Evolutionary conservation across 2,113 vertebrate species (phyloP), one percentile per base, ranked within the genome.

Genomic region (Pangasianodon gigas): DNA sequence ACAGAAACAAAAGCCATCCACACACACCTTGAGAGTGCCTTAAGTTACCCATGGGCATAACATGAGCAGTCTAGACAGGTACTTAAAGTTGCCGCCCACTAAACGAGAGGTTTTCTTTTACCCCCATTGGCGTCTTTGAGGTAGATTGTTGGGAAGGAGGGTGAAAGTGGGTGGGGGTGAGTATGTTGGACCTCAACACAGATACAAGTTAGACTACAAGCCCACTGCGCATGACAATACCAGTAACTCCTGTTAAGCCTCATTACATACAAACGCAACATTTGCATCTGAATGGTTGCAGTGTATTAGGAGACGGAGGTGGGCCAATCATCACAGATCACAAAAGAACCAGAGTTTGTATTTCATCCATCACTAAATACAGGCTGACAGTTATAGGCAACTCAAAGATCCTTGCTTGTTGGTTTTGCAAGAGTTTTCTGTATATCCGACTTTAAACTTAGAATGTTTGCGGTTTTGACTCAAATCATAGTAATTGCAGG

Each of bases 61-160:
- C n/a, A 83, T 69, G 83, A 86, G 65, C 62, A 84, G 91, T 91
- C 91, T 91, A 91, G 91, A 91, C 89, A 88, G 84, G 83, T 88
- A 65, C 84, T 88, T 86, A 77, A 86, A 90, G 83, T 37, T 83
- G 58, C 89, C n/a, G 29, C 75, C 86, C 54, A 86, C 74, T 19
- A 82, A 52, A 85, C 9, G 0, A 79, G 79, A 87, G 67, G n/a
- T 84, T 46, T 84, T 77, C 84, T 81, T 37, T 41, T 69, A 41
- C 85, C 85, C 86, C 88, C 67, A 65, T 56, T 46, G 56, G 69
- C 48, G 67, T 84, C 87, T 89, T 75, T 67, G 54, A 54, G 84
- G 90, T 86, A 54, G 75, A 52, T 9, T 13, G 51, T 52, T 51
- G 26, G 46, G 16, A 48, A 56, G 60, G 37, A 6, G 83, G 87